Evolutionary conservation across 2,888 invertebrate species (phyloP).

Genomic region (Leucoma salicis): DNA sequence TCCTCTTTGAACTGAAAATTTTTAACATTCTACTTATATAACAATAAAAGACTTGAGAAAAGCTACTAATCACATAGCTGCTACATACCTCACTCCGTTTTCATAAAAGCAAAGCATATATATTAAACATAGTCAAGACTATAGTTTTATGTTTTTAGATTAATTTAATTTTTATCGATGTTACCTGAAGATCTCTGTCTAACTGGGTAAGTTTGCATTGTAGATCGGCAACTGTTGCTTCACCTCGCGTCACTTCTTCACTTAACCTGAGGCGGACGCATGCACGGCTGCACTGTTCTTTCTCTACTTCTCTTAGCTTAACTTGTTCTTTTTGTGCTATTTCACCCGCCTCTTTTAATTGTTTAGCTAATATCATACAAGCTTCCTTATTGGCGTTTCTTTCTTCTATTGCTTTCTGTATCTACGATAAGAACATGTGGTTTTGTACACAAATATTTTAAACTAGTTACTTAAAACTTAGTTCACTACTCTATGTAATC

Average conservation of each 20-base stretch:
- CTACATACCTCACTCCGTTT: no score
- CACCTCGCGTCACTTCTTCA: slow-evolving; percentile 46
- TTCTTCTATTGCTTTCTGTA: slow-evolving; percentile 50
- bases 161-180: neutral
- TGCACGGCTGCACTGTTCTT: slow-evolving; percentile 47
- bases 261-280: slow-evolving; percentile 41
- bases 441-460: neutral
- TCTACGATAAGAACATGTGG: slow-evolving; percentile 46
- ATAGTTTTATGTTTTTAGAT: no score
- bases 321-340: slow-evolving; percentile 41
- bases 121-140: no score
- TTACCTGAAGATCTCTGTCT: slow-evolving; percentile 61
- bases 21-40: neutral
- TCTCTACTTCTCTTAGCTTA: slow-evolving; percentile 42
- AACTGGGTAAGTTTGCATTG: slow-evolving; percentile 52
- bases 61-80: no score
- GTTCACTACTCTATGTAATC: no score
- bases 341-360: slow-evolving; percentile 37
- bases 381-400: slow-evolving; percentile 46
- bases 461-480: neutral
- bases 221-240: slow-evolving; percentile 47
- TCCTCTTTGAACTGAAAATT: slow-evolving; percentile 62
- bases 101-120: no score
- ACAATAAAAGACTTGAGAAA: no score
- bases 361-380: slow-evolving; percentile 35